A percentile compares a stretch with the other conserved stretches of the same genome.
Evolutionary conservation across 2,888 invertebrate species (phyloP).

Genomic region (Nomada goodeniana): DNA sequence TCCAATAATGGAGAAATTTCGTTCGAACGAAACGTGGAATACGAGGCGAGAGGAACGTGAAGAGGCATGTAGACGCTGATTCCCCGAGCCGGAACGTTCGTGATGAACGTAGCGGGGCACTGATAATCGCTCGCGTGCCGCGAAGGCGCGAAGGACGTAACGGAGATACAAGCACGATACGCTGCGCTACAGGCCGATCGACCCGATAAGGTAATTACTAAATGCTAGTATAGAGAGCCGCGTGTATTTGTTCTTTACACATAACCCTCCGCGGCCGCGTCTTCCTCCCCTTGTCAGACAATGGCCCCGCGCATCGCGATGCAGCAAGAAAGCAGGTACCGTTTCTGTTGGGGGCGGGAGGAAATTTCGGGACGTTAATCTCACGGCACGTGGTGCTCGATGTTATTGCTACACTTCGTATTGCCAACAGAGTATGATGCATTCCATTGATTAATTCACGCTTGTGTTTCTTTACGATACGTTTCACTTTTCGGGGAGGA

Average conservation of each 20-base stretch:
- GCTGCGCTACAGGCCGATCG: conserved; percentile 77
- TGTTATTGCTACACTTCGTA: too few relatives aligned
- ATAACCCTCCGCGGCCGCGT: conserved; percentile 30
- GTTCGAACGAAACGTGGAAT: neutral
- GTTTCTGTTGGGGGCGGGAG: too few relatives aligned
- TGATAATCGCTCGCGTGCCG: conserved; percentile 74
- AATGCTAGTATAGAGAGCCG: conserved; percentile 78
- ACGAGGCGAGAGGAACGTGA: conserved; percentile 6
- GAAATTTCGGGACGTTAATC: too few relatives aligned
- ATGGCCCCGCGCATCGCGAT: neutral
- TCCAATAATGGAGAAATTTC: conserved; percentile 25
- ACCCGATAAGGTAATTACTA: conserved; percentile 81
- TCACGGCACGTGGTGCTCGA: too few relatives aligned
- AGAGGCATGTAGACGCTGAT: conserved; percentile 44
- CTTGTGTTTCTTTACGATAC: too few relatives aligned
- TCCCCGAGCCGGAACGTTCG: conserved; percentile 48
- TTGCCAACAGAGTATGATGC: too few relatives aligned
- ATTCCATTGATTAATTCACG: too few relatives aligned
- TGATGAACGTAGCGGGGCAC: conserved; percentile 61
- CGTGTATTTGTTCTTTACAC: conserved; percentile 73
- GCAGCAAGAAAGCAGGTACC: too few relatives aligned
- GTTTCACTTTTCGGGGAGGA: too few relatives aligned
- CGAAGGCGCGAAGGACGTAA: conserved; percentile 79
- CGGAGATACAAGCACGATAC: conserved; percentile 81
- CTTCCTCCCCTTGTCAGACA: neutral